A percentile compares a stretch with the other conserved stretches of the same genome.
Evolutionary conservation across 2,888 invertebrate genomes (phyloP).

Genomic region (Podotricha telesiphe): DNA sequence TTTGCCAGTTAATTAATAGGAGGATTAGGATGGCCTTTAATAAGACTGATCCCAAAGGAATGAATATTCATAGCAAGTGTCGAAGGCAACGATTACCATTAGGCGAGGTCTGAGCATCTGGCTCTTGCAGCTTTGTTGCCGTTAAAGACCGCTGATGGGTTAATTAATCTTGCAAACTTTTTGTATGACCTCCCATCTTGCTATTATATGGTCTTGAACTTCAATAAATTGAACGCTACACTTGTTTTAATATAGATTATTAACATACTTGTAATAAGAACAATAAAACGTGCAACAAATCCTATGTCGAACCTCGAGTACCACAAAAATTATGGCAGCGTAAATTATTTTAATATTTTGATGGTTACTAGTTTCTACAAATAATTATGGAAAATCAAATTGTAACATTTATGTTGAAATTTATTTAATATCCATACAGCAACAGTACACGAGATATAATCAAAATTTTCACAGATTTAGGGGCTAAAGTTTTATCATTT

Average conservation of each 20-base stretch:
- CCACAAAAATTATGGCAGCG: neutral
- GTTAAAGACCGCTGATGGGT: slow-evolving; percentile 34
- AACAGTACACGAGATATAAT: neutral
- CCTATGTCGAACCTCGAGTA: too few species aligned
- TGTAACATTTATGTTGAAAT: too few species aligned
- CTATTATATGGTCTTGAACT: neutral
- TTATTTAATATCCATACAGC: too few species aligned
- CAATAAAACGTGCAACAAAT: too few species aligned
- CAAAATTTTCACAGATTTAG: slow-evolving; percentile 51
- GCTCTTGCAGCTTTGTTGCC: slow-evolving; percentile 40
- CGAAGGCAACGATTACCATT: slow-evolving; percentile 52
- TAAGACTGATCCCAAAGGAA: slow-evolving; percentile 43
- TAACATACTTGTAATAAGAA: neutral
- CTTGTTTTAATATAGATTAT: neutral
- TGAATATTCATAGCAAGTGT: slow-evolving; percentile 49
- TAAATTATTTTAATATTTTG: too few species aligned
- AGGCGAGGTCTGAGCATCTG: slow-evolving; percentile 46
- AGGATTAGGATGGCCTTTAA: slow-evolving; percentile 38
- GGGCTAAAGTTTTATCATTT: slow-evolving; percentile 69
- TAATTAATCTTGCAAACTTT: slow-evolving; percentile 37
- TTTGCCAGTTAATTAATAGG: slow-evolving; percentile 39
- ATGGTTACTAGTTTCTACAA: too few species aligned
- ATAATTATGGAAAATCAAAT: too few species aligned
- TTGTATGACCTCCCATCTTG: slow-evolving; percentile 19
- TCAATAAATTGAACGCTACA: neutral